Base-by-base conservation (phyloP, 2,888 invertebrate genomes). In the Hoplodrina ambigua region DNA sequence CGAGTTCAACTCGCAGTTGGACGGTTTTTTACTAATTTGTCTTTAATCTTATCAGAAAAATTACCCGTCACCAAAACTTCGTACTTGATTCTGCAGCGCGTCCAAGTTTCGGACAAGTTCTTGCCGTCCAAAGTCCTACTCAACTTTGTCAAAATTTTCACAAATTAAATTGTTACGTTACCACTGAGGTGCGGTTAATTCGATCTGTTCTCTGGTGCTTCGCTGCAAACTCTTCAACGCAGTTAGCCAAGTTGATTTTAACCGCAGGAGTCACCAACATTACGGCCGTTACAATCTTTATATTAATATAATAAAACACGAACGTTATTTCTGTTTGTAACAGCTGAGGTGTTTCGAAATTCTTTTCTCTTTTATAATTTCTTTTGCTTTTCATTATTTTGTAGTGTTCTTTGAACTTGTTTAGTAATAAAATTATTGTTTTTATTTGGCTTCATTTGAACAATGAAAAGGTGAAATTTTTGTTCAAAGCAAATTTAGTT, bases 251-350 rank as follows among this genome's bases (percentile, higher is more conserved):
- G 86, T 85, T 83, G 85, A 75, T 73, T 78, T 69, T 70, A 69
- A 69, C 77, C 73, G 20, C 73, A 66, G 70, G 61, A 84, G 72
- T 85, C 75, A 57, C 72, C 59, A 62, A 37, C 71, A 71, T 80
- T 82, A 74, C 52, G 50, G 41, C 67, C 19, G 69, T 78, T 58
- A 78, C 71, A 60, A 73, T 72, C 80, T 75, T 80, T 72, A 25
- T 25, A 83, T 83, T 83, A 83, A 76, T 85, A 69, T 73, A 83
- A 83, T 83, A 83, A 85, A 81, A 72, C 59, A 70, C 37, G 72
- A 56, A 74, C 58, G 69, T 75, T 75, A 69, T 69, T 79, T 56
- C 37, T 71, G 58, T 64, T 67, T 62, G 57, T 69, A 72, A 62
- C 76, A 74, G 70, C 75, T 64, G 80, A 74, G 54, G 55, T 64